These are phyloP conservation scores for Cephus pulcher DNA, from an alignment of 2,888 invertebrate genomes.

Conservation along the genomic window DNA sequence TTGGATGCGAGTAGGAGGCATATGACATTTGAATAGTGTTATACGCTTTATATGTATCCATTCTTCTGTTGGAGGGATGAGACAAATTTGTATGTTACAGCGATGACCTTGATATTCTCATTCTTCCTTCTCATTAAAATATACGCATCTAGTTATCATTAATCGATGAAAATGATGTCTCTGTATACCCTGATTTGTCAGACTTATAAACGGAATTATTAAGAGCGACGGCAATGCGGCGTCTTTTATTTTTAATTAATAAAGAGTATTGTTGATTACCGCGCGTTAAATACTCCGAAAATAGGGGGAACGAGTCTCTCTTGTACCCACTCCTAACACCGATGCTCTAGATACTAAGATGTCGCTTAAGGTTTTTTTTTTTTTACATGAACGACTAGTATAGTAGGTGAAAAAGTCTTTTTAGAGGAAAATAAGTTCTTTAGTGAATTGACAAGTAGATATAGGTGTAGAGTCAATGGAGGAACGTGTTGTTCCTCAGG, in stretches of 20 bases:
- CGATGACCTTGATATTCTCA: not conserved
- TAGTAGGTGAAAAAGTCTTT: conserved; percentile 48
- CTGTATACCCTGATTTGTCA: conserved; percentile 3
- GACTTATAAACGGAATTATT: not conserved
- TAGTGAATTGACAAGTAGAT: conserved; percentile 64
- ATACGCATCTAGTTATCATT: not conserved
- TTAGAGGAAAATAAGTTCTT: conserved; percentile 61
- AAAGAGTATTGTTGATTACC: not conserved
- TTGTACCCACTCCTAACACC: not conserved
- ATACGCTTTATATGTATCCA: not conserved
- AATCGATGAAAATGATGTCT: not conserved
- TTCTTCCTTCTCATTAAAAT: not conserved
- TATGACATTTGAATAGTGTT: not conserved
- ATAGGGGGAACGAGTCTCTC: not conserved
- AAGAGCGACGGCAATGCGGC: too few relatives aligned
- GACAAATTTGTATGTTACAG: not conserved
- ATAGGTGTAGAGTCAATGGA: conserved; percentile 28
- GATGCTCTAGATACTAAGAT: not conserved
- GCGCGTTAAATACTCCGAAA: conserved; percentile 6
- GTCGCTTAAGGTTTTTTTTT: not conserved
- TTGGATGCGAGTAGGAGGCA: not conserved
- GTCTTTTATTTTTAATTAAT: not conserved
- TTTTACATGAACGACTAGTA: not conserved
- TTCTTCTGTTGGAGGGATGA: not conserved
- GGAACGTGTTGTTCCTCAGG: not conserved